Conservation (phyloP, 1,140 invertebrate species). For the Bombus waltoni region DNA sequence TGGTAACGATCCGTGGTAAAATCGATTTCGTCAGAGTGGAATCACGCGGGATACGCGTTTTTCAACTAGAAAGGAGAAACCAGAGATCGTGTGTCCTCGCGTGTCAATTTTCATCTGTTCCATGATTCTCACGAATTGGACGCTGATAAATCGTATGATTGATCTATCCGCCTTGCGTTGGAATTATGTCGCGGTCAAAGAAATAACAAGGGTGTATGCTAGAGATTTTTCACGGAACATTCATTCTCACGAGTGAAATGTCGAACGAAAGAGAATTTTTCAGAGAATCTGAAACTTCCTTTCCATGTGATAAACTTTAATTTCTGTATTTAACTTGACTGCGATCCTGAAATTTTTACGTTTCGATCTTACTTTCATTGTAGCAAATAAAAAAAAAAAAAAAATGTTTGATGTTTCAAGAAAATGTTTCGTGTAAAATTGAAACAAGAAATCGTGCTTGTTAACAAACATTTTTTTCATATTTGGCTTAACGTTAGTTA, state of each 20-base stretch:
- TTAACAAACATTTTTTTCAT: too few species aligned
- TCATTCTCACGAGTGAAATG: background rate
- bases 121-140: background rate
- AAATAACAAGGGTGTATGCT: background rate
- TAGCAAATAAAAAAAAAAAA: too few species aligned
- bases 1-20: background rate
- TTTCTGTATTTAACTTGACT: too few species aligned
- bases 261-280: too few species aligned
- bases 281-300: too few species aligned
- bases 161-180: background rate
- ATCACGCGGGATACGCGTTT: background rate
- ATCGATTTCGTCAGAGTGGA: background rate
- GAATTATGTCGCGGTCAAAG: background rate
- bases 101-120: slow-evolving; percentile 21
- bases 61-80: slow-evolving; percentile 29
- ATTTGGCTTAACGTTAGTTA: too few species aligned
- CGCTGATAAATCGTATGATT: slow-evolving; percentile 26
- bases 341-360: too few species aligned
- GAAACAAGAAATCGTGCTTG: too few species aligned
- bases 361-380: too few species aligned
- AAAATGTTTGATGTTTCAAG: too few species aligned
- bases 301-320: too few species aligned
- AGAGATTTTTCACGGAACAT: background rate
- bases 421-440: too few species aligned
- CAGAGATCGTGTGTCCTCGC: slow-evolving; percentile 11